Evolutionary conservation across 2,113 vertebrate genomes (phyloP), one percentile per base, ranked within the genome.

Genomic region (Nannospalax galili): DNA sequence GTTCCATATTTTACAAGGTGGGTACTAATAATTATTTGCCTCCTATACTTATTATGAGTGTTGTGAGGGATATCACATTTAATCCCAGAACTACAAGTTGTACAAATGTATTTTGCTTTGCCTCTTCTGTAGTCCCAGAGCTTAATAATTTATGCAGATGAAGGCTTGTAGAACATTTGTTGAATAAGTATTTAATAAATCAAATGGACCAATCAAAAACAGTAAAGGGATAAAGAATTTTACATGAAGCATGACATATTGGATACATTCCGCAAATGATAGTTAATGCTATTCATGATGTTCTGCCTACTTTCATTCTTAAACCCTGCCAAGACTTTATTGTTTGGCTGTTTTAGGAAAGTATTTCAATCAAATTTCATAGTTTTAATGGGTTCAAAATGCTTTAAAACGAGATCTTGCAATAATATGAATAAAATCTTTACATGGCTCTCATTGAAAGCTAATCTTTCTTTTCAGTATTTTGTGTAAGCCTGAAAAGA

Each of bases 331-430:
- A 95, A 67, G 0, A 60, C 62, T 85, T 80, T 86, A 81, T 92
- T n/a, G 32, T 79, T 82, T 82, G 19, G 40, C 28, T 56, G 40
- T 84, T 92, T 84, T 30, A 91, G 60, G 26, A 86, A 92, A 85
- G 67, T 70, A 48, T 74, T 94, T 88, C 80, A 17, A 64, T 48
- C 65, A 70, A 3, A 78, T 65, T 40, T 88, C 12, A 74, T 75
- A 90, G 73, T 62, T 90, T 88, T 95, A n/a, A 48, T 90, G 45
- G 56, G 64, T 56, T 62, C 32, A 80, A 70, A 86, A 14, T 87
- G 15, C 48, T 72, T 24, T 48, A 35, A 14, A 80, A 11, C 45
- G 74, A 85, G 8, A 65, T 81, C 2, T 26, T 42, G 1, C 30
- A 58, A 35, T 65, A 84, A 40, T 30, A 42, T n/a, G 20, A 88